Base-by-base conservation (phyloP, 2,113 vertebrate species). In the Tichodroma muraria region DNA sequence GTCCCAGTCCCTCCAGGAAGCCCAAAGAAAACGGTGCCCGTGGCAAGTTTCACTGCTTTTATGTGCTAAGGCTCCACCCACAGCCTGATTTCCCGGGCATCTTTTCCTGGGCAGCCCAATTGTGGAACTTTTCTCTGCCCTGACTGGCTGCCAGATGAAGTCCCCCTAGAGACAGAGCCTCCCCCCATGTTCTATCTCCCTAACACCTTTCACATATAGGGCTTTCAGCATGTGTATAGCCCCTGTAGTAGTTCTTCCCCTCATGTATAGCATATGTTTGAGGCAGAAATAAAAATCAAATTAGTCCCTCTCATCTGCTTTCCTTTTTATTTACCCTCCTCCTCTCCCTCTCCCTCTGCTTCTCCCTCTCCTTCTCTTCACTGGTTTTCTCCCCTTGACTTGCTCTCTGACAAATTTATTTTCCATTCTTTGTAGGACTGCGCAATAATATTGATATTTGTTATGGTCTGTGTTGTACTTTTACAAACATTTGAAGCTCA, bases 321-420 rank as follows among this genome's bases (percentile, higher is more conserved):
- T 40, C 11, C 21, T 61, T 82, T 69, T 42, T 23, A 27, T 47
- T 81, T 53, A 35, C 53, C 14, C 13, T 73, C 7, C 2, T 28
- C 15, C 19, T 65, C 13, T 70, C 16, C 47, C 18, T 37, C 17
- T 13, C 12, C 28, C 3, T 44, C 25, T 44, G 12, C 33, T 20
- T 38, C 13, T 69, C 15, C 27, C 21, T 50, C 15, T 38, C 63
- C 8, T 28, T 42, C 16, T 53, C 21, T 54, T 77, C 9, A 13
- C 13, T 60, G 8, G 38, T 85, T 82, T 71, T 57, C 54, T 56
- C 9, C 31, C 13, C 53, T 76, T 88, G 78, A n/a, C 21, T 30
- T 35, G 17, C 23, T 79, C 42, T 88, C 69, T 71, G 53, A 42
- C 64, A 95, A 92, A 95, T 94, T 68, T 68, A 8, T 90, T 97